Conservation (phyloP, 2,113 vertebrate species). For the Astatotilapia flaviijosephi region DNA sequence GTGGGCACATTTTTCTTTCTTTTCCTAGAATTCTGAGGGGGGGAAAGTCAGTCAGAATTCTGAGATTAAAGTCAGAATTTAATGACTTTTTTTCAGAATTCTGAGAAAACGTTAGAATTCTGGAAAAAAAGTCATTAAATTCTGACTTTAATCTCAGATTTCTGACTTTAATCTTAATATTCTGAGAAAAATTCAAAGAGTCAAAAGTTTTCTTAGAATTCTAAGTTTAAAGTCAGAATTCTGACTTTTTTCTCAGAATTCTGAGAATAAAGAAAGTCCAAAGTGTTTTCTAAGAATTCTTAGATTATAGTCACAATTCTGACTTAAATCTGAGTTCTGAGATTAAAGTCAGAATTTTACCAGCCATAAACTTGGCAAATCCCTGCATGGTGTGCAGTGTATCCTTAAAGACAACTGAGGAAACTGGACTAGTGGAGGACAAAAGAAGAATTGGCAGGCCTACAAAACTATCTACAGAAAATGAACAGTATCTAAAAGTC, state of each 20-base stretch:
- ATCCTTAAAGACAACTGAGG: not conserved
- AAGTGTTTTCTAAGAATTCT: not conserved
- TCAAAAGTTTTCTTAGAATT: not conserved
- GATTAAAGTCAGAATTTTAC: not conserved
- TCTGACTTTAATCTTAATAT: not conserved
- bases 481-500: not conserved
- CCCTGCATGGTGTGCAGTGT: not conserved
- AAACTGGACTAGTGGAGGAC: not conserved
- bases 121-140: not conserved
- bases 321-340: not conserved
- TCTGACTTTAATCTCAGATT: not conserved
- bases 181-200: not conserved
- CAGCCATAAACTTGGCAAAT: not conserved
- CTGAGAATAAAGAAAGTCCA: not conserved
- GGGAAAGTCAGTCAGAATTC: rapidly evolving
- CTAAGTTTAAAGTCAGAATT: not conserved
- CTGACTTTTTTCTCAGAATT: not conserved
- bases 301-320: not conserved
- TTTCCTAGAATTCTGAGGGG: not conserved
- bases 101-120: not conserved
- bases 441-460: not conserved
- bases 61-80: not conserved
- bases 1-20: not conserved
- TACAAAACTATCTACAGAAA: not conserved
- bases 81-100: not conserved